Conservation (phyloP, 2,797 vertebrate species). For the Acrossocheilus fasciatus region DNA sequence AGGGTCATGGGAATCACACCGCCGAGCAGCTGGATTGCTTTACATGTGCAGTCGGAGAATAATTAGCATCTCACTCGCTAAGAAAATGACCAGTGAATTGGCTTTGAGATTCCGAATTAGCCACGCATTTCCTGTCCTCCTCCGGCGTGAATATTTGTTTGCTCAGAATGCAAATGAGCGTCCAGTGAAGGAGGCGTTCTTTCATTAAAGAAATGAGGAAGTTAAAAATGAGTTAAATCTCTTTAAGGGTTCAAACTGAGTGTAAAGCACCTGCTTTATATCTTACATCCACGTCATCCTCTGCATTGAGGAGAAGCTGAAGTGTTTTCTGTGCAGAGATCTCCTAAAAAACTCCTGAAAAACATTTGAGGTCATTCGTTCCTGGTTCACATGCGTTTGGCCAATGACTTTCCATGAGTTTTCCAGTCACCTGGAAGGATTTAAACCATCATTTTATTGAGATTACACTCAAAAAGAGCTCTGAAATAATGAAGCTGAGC, state of each 20-base stretch:
- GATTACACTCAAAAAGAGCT: neutral
- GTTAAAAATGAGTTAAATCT: neutral
- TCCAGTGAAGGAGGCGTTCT: neutral
- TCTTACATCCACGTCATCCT: neutral
- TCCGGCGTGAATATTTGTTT: constrained; percentile 52
- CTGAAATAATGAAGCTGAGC: neutral
- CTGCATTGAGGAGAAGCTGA: constrained; percentile 21
- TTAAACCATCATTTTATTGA: neutral
- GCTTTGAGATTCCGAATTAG: constrained; percentile 70
- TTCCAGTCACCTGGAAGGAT: neutral
- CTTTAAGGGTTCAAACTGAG: neutral
- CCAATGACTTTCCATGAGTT: neutral
- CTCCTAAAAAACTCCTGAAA: constrained; percentile 4
- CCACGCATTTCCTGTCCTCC: constrained; percentile 61
- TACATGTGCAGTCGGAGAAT: constrained; percentile 79
- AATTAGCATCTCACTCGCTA: constrained; percentile 77
- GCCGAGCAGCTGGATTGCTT: constrained; percentile 83
- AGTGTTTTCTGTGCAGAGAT: constrained; percentile 79
- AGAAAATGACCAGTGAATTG: constrained; percentile 77
- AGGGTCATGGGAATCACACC: constrained; percentile 78
- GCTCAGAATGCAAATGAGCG: constrained; percentile 55
- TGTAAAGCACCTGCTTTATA: constrained; percentile 8
- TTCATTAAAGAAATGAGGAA: neutral
- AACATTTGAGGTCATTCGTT: neutral
- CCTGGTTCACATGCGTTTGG: too few relatives aligned